phyloP scores from a whole-genome alignment of 2,113 vertebrate species.

The Nanorana parkeri region DNA sequence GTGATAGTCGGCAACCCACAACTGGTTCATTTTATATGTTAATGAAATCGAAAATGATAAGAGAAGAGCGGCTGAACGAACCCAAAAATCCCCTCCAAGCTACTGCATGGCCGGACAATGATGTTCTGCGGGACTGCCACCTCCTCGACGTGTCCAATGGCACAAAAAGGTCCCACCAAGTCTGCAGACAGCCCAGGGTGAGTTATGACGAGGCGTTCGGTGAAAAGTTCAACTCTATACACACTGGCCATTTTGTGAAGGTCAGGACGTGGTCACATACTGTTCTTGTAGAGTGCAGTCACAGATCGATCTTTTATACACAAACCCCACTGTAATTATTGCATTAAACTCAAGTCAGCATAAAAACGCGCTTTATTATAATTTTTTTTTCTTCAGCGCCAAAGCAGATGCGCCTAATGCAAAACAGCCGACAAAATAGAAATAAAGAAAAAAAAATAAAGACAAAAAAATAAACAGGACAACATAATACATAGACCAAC shows the following conservation, averaged over 20 bases:
- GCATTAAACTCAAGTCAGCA: too few species aligned
- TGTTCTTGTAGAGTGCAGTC: neutral
- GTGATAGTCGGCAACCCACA: too few species aligned
- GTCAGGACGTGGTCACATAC: conserved; percentile 20
- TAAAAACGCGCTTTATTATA: too few species aligned
- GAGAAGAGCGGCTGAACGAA: conserved; percentile 13
- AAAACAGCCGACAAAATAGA: too few species aligned
- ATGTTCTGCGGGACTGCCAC: conserved; percentile 57
- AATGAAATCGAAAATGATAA: neutral
- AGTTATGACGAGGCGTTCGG: conserved; percentile 62
- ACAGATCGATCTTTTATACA: conserved; percentile 15
- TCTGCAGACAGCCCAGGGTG: conserved; percentile 53
- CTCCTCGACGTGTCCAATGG: conserved; percentile 55
- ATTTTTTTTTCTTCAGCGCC: too few species aligned
- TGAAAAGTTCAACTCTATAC: conserved; percentile 62
- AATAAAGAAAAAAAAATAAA: too few species aligned
- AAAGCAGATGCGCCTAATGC: too few species aligned
- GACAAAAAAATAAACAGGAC: too few species aligned
- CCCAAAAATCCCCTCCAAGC: conserved; percentile 15
- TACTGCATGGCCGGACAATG: conserved; percentile 53
- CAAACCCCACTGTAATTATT: neutral
- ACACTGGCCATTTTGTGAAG: conserved; percentile 44
- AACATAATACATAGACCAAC: too few species aligned
- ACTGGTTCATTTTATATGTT: neutral
- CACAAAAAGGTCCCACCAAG: conserved; percentile 63